Conservation (phyloP, 2,888 invertebrate species). For the Agrochola lota region DNA sequence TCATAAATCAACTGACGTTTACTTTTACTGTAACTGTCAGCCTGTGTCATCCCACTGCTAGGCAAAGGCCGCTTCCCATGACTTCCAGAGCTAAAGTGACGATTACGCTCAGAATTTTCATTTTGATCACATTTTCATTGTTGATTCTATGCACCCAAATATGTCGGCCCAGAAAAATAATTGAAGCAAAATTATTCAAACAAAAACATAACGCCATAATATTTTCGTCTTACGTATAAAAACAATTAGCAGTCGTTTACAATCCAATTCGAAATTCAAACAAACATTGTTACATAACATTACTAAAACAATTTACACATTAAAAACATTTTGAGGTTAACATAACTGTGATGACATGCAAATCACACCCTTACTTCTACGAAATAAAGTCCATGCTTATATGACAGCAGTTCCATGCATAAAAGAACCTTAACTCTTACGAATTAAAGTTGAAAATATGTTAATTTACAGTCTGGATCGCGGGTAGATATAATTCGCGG, state of each 20-base stretch:
- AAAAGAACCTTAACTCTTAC: neutral
- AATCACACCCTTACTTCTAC: conserved; percentile 22
- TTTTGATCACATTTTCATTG: neutral
- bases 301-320: conserved; percentile 55
- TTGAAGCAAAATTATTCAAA: conserved; percentile 26
- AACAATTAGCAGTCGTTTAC: conserved; percentile 28
- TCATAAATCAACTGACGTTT: neutral
- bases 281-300: conserved; percentile 49
- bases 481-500: conserved; percentile 65
- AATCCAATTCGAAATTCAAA: conserved; percentile 44
- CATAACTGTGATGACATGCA: conserved; percentile 14
- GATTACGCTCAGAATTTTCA: neutral
- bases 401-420: neutral
- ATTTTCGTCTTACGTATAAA: conserved; percentile 36
- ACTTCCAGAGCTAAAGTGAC: too few relatives aligned
- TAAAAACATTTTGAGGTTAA: conserved; percentile 45
- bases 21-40: too few relatives aligned
- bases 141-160: conserved; percentile 2
- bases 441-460: conserved; percentile 31
- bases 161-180: conserved; percentile 1
- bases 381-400: conserved; percentile 11
- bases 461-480: conserved; percentile 36
- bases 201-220: conserved; percentile 16
- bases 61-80: too few relatives aligned
- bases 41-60: too few relatives aligned